Evolutionary conservation across 2,113 vertebrate species (phyloP).

Genomic region (Campylomormyrus numenius): DNA sequence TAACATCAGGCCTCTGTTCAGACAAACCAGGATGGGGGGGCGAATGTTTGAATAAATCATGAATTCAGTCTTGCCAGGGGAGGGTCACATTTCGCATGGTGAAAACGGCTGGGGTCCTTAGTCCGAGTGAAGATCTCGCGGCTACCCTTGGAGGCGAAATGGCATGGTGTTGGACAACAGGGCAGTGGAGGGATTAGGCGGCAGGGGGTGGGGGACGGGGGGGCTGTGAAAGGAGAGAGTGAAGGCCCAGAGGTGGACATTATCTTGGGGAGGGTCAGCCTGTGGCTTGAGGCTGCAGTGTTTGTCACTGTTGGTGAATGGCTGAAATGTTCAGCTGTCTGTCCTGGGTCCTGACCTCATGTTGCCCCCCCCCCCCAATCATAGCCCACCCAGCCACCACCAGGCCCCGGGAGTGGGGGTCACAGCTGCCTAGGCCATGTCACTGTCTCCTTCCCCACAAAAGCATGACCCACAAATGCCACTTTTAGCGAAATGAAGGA

Average conservation of each 20-base stretch:
- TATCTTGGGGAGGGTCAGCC: neutral
- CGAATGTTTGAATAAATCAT: constrained; percentile 16
- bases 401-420: constrained; percentile 13
- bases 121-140: neutral
- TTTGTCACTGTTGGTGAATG: constrained; percentile 23
- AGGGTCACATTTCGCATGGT: constrained; percentile 23
- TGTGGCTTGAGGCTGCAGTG: neutral
- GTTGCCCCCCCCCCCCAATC: constrained; percentile 11
- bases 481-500: neutral
- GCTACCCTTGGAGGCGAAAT: neutral
- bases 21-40: neutral
- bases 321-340: constrained; percentile 40
- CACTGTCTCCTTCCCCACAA: constrained; percentile 27
- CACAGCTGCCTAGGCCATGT: constrained; percentile 38
- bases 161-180: neutral
- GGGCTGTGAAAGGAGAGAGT: neutral
- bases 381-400: constrained; percentile 21
- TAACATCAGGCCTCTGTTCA: neutral
- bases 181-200: neutral
- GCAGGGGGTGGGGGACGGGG: too few species aligned
- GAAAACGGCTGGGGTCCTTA: neutral
- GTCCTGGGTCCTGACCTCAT: constrained; percentile 38
- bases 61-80: constrained; percentile 24
- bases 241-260: constrained; percentile 7
- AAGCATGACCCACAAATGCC: neutral